phyloP scores from a whole-genome alignment of 1,140 invertebrate genomes.

The Varroa destructor region DNA sequence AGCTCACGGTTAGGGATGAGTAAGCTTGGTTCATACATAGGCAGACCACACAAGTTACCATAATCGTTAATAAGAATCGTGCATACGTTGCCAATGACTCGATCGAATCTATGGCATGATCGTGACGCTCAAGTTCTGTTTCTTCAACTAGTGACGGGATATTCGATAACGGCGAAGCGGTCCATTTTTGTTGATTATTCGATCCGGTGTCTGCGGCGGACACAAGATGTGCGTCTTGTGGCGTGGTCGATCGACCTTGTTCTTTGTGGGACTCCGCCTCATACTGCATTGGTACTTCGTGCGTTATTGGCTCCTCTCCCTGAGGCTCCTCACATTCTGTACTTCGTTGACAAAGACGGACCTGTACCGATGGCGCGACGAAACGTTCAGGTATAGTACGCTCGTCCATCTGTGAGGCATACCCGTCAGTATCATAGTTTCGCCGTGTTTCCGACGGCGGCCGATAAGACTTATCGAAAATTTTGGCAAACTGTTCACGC shows the following conservation, averaged over 20 bases:
- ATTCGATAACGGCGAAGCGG: slow-evolving; percentile 1
- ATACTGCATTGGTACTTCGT: slow-evolving; percentile 5
- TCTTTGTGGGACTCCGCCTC: neutral
- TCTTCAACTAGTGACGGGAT: slow-evolving; percentile 4
- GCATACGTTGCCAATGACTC: slow-evolving; percentile 14
- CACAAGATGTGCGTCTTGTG: neutral
- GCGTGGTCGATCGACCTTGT: slow-evolving; percentile 3
- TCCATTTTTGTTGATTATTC: neutral
- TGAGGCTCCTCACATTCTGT: neutral
- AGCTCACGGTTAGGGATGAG: slow-evolving; percentile 24
- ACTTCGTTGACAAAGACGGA: too few species aligned
- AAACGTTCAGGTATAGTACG: neutral
- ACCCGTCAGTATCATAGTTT: slow-evolving; percentile 21
- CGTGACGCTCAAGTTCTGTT: neutral
- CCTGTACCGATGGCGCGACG: too few species aligned
- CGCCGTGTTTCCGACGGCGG: slow-evolving; percentile 7
- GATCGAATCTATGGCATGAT: neutral
- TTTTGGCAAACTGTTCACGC: neutral
- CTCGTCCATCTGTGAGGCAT: slow-evolving; percentile 18
- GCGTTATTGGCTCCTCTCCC: neutral
- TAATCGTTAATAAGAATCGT: slow-evolving; percentile 8
- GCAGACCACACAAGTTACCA: slow-evolving; percentile 25
- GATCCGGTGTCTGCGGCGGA: neutral
- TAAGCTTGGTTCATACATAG: slow-evolving; percentile 23
- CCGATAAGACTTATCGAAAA: slow-evolving; percentile 9